phyloP scores from a whole-genome alignment of 2,797 vertebrate species.

The Microctenopoma stevenorrisi region DNA sequence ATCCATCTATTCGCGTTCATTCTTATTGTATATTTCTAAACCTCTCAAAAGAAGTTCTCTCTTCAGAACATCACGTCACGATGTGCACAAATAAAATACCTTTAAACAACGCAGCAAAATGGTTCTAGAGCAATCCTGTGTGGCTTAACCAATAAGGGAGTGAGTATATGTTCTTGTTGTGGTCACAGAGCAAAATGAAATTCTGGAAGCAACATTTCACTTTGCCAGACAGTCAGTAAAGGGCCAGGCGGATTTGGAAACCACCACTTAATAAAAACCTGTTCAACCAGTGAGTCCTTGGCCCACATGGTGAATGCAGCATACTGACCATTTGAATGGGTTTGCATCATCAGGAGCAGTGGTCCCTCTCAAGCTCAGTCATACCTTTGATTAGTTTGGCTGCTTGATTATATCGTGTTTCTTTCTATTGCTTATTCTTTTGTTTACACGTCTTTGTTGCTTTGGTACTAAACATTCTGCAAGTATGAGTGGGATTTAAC shows the following conservation, averaged over 20 bases:
- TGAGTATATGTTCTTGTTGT: neutral
- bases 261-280: conserved; percentile 23
- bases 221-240: neutral
- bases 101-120: neutral
- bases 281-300: conserved; percentile 32
- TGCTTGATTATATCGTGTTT: too few relatives aligned
- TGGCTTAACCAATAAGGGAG: neutral
- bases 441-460: too few relatives aligned
- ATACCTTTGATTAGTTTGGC: too few relatives aligned
- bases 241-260: neutral
- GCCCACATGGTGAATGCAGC: neutral
- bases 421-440: too few relatives aligned
- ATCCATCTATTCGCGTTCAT: neutral
- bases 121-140: neutral
- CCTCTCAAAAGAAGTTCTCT: too few relatives aligned
- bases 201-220: neutral
- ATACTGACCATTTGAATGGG: neutral
- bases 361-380: neutral
- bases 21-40: neutral
- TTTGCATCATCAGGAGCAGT: neutral
- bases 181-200: neutral
- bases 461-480: too few relatives aligned
- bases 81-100: neutral
- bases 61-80: too few relatives aligned
- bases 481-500: too few relatives aligned